Evolutionary conservation across 37 sponge, comb jelly and placozoan species (phyloP).

Genomic region (Spongia lamella): DNA sequence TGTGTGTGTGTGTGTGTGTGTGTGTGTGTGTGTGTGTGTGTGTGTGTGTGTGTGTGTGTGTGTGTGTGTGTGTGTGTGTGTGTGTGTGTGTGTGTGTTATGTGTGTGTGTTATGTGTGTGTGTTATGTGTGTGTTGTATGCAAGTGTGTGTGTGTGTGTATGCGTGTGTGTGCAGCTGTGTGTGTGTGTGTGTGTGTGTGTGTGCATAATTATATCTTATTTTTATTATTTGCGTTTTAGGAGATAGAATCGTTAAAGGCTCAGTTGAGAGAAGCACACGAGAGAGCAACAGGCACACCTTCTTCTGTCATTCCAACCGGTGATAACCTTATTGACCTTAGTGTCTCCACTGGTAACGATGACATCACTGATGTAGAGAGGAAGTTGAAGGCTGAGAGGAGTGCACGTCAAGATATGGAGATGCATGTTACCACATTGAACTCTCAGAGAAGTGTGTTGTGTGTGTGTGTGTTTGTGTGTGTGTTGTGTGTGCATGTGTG

Average conservation of each 20-base stretch:
- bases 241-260: constrained; percentile 44
- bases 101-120: neutral
- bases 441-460: constrained; percentile 12
- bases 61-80: neutral
- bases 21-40: no score
- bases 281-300: constrained; percentile 18
- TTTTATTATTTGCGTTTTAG: neutral
- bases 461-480: constrained; percentile 3
- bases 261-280: constrained; percentile 38
- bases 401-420: constrained; percentile 56
- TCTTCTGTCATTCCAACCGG: constrained; percentile 11
- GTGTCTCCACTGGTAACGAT: neutral
- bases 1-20: no score
- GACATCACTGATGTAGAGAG: constrained; percentile 24
- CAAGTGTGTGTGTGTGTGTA: neutral
- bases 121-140: no score
- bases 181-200: constrained; percentile 10
- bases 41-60: no score
- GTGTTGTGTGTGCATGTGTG: neutral
- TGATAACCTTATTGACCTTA: neutral
- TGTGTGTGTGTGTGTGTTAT: neutral
- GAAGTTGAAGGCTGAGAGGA: constrained; percentile 43
- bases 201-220: neutral
- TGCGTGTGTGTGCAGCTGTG: constrained; percentile 5
- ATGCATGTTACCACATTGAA: constrained; percentile 54